Evolutionary conservation across 2,888 invertebrate species (phyloP).

Genomic region (Cerastoderma edule): DNA sequence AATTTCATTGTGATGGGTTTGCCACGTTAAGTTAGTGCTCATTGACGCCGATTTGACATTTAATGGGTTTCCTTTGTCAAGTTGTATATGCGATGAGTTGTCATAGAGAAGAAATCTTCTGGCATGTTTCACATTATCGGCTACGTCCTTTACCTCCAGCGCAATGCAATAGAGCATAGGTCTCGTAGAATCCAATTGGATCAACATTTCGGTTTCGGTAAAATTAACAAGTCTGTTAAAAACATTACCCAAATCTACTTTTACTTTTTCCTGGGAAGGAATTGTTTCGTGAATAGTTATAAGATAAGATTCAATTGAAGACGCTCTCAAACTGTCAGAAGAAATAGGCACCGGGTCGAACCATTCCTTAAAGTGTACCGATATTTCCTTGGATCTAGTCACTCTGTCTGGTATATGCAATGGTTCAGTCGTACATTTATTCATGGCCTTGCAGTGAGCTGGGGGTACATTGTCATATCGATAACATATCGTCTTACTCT

Average conservation of each 20-base stretch:
- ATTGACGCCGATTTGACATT: constrained; percentile 40
- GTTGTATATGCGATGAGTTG: constrained; percentile 36
- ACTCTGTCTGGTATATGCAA: constrained; percentile 24
- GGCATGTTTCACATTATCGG: constrained; percentile 54
- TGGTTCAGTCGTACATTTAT: constrained; percentile 28
- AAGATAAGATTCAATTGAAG: constrained; percentile 42
- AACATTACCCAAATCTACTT: neutral
- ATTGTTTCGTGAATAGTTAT: constrained; percentile 38
- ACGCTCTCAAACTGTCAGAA: constrained; percentile 8
- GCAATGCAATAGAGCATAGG: constrained; percentile 50
- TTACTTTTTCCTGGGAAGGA: neutral
- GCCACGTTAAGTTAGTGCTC: constrained; percentile 54
- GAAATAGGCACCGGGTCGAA: constrained; percentile 43
- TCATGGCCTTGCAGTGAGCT: constrained; percentile 23
- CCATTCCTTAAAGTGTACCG: constrained; percentile 44
- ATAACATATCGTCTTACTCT: constrained; percentile 21
- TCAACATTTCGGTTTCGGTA: neutral
- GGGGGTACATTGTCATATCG: constrained; percentile 29
- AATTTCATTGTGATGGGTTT: constrained; percentile 51
- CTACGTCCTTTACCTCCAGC: constrained; percentile 58
- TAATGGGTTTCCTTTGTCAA: constrained; percentile 19
- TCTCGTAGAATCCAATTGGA: constrained; percentile 29
- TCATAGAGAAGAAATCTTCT: constrained; percentile 63
- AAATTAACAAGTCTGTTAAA: constrained; percentile 15
- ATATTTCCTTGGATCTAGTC: constrained; percentile 12